Conservation (phyloP, 1,140 invertebrate genomes). For the Ooceraea biroi region DNA sequence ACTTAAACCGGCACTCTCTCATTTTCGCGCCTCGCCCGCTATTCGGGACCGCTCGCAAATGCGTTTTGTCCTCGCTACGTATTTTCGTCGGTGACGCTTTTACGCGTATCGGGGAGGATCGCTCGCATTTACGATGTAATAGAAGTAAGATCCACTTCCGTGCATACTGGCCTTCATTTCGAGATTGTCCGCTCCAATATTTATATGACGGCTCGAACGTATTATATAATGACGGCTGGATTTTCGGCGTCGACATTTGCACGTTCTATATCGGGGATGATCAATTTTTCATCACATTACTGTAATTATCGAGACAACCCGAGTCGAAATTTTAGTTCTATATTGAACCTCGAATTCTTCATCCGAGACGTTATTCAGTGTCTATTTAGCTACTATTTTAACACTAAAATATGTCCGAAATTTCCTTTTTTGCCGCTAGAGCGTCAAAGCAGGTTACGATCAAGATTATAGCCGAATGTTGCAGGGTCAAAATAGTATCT, state of each 20-base stretch:
- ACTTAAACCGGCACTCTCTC: background rate
- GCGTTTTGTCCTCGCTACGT: background rate
- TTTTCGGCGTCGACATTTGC: slow-evolving; percentile 3
- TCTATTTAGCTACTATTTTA: no score
- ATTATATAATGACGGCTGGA: no score
- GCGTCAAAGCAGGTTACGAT: no score
- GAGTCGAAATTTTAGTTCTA: no score
- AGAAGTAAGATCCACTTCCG: background rate
- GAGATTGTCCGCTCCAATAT: slow-evolving; percentile 1
- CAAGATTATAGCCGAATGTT: no score
- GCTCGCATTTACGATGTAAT: background rate
- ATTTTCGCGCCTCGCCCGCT: background rate
- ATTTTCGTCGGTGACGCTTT: background rate
- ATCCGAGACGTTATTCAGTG: no score
- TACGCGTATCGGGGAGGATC: background rate
- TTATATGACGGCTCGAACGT: slow-evolving; percentile 18
- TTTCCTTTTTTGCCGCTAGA: no score
- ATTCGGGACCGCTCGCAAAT: background rate
- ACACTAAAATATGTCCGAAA: no score
- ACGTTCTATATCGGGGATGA: background rate
- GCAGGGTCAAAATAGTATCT: no score
- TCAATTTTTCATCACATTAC: no score
- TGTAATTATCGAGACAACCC: no score
- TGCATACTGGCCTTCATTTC: background rate
- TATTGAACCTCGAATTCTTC: no score